Percentiles rank a stretch among this genome's conserved stretches.
phyloP scores from a whole-genome alignment of 1,140 invertebrate species.

The Cheumatopsyche charites region DNA sequence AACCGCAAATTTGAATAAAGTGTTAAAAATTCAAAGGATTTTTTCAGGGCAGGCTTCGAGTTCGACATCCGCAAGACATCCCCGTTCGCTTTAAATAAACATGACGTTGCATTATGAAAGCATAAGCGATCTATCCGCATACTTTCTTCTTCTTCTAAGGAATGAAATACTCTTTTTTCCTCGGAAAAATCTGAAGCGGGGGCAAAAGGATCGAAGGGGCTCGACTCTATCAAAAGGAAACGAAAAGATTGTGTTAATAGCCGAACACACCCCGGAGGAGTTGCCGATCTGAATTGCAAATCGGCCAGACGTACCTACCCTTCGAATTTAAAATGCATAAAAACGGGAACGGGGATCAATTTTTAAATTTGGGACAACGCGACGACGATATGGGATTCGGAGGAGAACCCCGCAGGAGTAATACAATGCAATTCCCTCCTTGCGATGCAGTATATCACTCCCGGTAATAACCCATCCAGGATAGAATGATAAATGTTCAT shows the following conservation, averaged over 20 bases:
- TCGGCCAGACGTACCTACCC: background rate
- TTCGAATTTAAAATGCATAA: conserved; percentile 35
- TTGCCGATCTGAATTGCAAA: conserved; percentile 47
- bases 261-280: conserved; percentile 45
- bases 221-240: conserved; percentile 46
- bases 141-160: background rate
- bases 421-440: too few species aligned
- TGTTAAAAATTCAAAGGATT: conserved; percentile 47
- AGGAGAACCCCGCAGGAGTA: too few species aligned
- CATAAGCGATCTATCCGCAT: conserved; percentile 17
- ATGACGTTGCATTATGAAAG: conserved; percentile 39
- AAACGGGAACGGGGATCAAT: conserved; percentile 33
- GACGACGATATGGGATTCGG: too few species aligned
- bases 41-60: conserved; percentile 27
- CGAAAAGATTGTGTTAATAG: conserved; percentile 49
- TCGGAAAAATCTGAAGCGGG: background rate
- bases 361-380: conserved; percentile 31
- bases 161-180: too few species aligned
- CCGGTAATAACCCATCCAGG: too few species aligned
- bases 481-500: too few species aligned
- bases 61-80: background rate
- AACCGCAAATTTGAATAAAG: conserved; percentile 41
- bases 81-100: conserved; percentile 43
- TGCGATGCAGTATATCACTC: too few species aligned
- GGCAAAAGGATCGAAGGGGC: background rate